phyloP scores from a whole-genome alignment of 2,797 vertebrate genomes.

The Euthynnus affinis region DNA sequence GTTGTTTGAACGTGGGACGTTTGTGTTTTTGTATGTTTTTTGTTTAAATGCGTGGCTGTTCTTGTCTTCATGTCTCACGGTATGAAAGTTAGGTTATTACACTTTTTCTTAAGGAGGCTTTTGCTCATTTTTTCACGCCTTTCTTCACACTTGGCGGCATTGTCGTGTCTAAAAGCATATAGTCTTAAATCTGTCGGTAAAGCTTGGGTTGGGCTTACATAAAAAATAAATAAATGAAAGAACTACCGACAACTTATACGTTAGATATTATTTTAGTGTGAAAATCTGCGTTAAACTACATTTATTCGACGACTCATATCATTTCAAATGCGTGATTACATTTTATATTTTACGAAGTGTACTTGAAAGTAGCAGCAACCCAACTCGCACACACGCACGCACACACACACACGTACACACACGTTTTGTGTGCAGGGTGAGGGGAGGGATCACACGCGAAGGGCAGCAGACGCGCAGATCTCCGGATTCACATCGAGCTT shows the following conservation, averaged over 20 bases:
- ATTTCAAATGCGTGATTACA: rapidly evolving
- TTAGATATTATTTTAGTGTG: rapidly evolving
- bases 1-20: conserved; percentile 11
- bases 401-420: conserved; percentile 36
- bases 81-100: rapidly evolving
- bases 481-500: conserved; percentile 2
- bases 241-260: rapidly evolving
- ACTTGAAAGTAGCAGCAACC: conserved; percentile 48
- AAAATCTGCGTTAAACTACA: rapidly evolving
- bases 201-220: not conserved
- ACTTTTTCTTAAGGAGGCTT: not conserved
- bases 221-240: not conserved
- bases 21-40: not conserved
- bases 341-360: conserved; percentile 44
- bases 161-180: not conserved
- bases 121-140: not conserved
- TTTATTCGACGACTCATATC: not conserved
- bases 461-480: conserved; percentile 49
- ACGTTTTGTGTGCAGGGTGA: conserved; percentile 38
- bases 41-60: not conserved
- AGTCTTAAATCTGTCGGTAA: not conserved
- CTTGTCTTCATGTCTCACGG: too few species aligned
- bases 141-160: too few species aligned
- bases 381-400: conserved; percentile 17
- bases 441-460: conserved; percentile 81